A percentile compares a stretch with the other conserved stretches of the same genome.
phyloP scores from a whole-genome alignment of 1,140 invertebrate species.

The Lycorma delicatula region DNA sequence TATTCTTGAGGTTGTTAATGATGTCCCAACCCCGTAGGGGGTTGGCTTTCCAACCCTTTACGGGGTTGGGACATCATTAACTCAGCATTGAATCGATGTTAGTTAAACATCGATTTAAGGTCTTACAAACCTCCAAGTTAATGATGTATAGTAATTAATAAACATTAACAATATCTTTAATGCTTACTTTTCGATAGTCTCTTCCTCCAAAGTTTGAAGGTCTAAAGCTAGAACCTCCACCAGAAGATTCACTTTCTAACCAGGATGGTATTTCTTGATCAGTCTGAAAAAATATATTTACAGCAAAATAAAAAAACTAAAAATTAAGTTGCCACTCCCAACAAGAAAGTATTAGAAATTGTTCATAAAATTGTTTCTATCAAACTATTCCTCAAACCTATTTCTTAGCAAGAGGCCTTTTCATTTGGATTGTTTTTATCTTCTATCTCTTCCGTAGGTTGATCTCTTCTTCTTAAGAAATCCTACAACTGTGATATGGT shows the following conservation, averaged over 20 bases:
- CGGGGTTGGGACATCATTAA: too few relatives aligned
- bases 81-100: too few relatives aligned
- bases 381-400: not conserved
- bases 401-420: not conserved
- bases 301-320: not conserved
- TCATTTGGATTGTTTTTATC: not conserved
- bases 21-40: too few relatives aligned
- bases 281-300: slow-evolving; percentile 76
- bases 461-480: not conserved
- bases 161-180: too few relatives aligned
- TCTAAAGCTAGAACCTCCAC: not conserved
- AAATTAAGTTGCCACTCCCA: not conserved
- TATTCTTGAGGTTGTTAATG: too few relatives aligned
- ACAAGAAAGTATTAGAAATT: not conserved
- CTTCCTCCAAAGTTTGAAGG: slow-evolving; percentile 5
- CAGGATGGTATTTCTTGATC: slow-evolving; percentile 90
- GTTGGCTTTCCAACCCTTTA: too few relatives aligned
- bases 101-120: too few relatives aligned
- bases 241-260: slow-evolving; percentile 56
- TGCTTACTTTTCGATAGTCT: slow-evolving; percentile 16
- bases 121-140: too few relatives aligned
- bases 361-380: not conserved
- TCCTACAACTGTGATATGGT: too few relatives aligned
- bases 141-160: too few relatives aligned
- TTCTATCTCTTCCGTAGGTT: not conserved